These are phyloP conservation scores for Drosophila antonietae DNA, from an alignment of 2,888 invertebrate species.

Conservation along the genomic window DNA sequence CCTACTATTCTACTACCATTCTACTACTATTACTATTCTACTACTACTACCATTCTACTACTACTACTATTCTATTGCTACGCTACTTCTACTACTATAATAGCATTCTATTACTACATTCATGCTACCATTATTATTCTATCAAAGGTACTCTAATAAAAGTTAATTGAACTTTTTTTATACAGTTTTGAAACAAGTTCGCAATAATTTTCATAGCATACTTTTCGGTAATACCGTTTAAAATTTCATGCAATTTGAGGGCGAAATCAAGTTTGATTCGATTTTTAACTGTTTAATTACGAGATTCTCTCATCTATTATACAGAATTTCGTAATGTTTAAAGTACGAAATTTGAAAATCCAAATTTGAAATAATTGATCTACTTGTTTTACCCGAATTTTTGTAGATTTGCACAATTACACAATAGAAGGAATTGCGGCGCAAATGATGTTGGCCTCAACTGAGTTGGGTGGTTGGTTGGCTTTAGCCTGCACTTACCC, in stretches of 20 bases:
- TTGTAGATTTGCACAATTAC: neutral
- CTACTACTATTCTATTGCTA: neutral
- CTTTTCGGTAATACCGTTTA: neutral
- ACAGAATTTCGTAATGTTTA: neutral
- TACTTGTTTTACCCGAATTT: neutral
- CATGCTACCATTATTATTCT: too few species aligned
- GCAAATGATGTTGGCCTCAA: neutral
- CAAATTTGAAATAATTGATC: neutral
- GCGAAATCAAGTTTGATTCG: neutral
- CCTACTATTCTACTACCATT: neutral
- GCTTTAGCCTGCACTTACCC: neutral
- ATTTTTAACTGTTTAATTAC: neutral
- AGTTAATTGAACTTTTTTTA: neutral
- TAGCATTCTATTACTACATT: neutral
- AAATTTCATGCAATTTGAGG: neutral
- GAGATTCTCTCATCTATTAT: neutral
- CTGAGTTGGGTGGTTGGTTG: slow-evolving; percentile 1
- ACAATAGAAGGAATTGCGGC: slow-evolving; percentile 7
- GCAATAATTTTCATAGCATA: neutral
- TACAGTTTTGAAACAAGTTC: neutral
- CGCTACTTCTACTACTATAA: neutral
- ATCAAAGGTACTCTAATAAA: too few species aligned
- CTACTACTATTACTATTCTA: neutral
- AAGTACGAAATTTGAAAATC: slow-evolving; percentile 2
- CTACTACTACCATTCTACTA: neutral